Evolutionary conservation across 2,888 invertebrate species (phyloP).

Genomic region (Cheiracanthium punctorium): DNA sequence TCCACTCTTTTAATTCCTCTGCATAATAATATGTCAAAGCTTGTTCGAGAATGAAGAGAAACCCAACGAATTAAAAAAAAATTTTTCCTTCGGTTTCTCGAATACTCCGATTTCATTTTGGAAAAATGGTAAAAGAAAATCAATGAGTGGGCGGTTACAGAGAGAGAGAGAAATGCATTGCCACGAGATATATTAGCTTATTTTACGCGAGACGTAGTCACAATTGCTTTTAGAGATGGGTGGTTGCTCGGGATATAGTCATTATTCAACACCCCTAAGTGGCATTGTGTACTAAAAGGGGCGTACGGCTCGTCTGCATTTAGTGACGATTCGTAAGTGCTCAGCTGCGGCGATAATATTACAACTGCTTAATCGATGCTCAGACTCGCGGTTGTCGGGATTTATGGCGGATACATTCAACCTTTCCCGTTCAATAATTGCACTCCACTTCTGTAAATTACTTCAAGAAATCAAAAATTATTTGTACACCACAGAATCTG

Average conservation of each 20-base stretch:
- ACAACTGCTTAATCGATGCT: too few species aligned
- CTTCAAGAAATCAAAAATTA: too few species aligned
- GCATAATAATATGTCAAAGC: constrained; percentile 20
- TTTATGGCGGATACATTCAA: too few species aligned
- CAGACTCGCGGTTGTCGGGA: too few species aligned
- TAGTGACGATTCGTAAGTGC: too few species aligned
- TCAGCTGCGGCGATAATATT: too few species aligned
- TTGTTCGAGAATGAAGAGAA: not conserved
- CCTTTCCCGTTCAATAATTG: too few species aligned
- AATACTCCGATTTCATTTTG: not conserved
- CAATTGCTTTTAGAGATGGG: not conserved
- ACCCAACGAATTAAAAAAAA: not conserved
- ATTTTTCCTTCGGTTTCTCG: not conserved
- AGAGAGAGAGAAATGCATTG: not conserved
- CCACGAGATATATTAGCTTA: not conserved
- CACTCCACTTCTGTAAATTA: too few species aligned
- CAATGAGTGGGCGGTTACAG: not conserved
- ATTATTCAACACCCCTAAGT: not conserved
- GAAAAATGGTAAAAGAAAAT: not conserved
- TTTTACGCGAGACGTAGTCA: not conserved
- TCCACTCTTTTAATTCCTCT: not conserved
- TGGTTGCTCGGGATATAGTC: not conserved
- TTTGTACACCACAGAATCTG: too few species aligned
- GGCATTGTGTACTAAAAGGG: too few species aligned
- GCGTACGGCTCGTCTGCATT: too few species aligned